Base-by-base conservation (phyloP, 2,888 invertebrate species). In the Drosophila colorata region DNA sequence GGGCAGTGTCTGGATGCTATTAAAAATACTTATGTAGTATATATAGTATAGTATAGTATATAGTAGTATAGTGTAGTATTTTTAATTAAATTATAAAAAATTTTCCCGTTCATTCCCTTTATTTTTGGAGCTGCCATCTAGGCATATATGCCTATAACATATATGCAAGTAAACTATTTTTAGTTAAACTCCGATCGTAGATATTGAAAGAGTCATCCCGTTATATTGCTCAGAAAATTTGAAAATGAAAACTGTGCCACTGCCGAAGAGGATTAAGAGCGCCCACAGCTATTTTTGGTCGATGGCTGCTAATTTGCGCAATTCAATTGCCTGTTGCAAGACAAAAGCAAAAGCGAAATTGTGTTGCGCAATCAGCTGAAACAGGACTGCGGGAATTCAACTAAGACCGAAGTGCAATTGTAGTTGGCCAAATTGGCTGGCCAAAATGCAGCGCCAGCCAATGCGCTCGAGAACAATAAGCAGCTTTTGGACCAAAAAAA, bases 301-400 rank as follows among this genome's bases (percentile, higher is more conserved):
- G 38, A n/a, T 37, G 16, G 76, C 37, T 25, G 74, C 74, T 83
- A 81, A 81, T 81, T 87, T 64, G 55, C 43, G 37, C 58, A 78
- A 68, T 74, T 87, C 71, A 74, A 84, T 87, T 74, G 87, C 65
- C 60, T 28, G 69, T 25, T 71, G 67, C 74, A 57, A 74, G 78
- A 80, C 87, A 81, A 87, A 74, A 65, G 74, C 74, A 44, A 59
- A 48, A 59, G 65, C 67, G 69, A 77, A 77, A 84, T 80, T 80
- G 81, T 78, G 77, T 70, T 67, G 65, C 56, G 61, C 87, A 87
- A 81, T 81, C 87, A 81, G 56, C 44, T 23, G 35, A 20, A n/a
- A 25, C 16, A 8, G 28, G 7, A 9, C 28, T 9, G 28, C 4
- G 43, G 16, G n/a, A 43, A 16, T 38, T 23, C 49, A 58, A 43